A percentile compares a stretch with the other conserved stretches of the same genome.
phyloP scores from a whole-genome alignment of 2,113 vertebrate genomes.

The Myanophis thanlyinensis region DNA sequence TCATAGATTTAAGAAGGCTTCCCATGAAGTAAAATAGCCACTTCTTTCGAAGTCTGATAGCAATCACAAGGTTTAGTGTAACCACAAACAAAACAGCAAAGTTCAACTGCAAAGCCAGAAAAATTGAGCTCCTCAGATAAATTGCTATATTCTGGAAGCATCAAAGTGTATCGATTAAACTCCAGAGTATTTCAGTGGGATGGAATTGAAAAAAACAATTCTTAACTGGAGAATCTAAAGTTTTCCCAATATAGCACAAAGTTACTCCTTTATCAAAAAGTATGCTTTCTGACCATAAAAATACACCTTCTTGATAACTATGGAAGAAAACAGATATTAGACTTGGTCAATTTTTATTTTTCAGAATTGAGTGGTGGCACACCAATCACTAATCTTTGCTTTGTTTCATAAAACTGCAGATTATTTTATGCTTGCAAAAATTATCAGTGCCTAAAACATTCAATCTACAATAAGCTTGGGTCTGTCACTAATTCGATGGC shows the following conservation, averaged over 20 bases:
- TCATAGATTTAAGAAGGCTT: not conserved
- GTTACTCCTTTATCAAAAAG: not conserved
- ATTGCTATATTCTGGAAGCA: not conserved
- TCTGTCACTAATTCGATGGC: not conserved
- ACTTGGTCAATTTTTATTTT: not conserved
- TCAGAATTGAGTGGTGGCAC: not conserved
- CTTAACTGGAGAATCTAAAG: not conserved
- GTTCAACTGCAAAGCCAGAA: not conserved
- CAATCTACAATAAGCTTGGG: not conserved
- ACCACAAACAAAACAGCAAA: not conserved
- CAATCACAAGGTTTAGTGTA: not conserved
- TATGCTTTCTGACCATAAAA: not conserved
- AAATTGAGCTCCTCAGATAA: not conserved
- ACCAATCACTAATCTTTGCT: not conserved
- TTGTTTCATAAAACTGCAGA: not conserved
- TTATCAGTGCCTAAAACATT: not conserved
- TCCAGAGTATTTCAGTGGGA: not conserved
- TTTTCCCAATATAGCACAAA: not conserved
- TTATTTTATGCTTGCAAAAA: not conserved
- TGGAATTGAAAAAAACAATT: not conserved
- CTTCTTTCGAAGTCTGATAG: not conserved
- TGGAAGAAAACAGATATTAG: not conserved
- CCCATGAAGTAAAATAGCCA: not conserved
- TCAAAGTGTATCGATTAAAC: not conserved
- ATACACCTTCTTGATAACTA: not conserved